Conservation (phyloP, 2,888 invertebrate species). For the Chelonus formosanus region DNA sequence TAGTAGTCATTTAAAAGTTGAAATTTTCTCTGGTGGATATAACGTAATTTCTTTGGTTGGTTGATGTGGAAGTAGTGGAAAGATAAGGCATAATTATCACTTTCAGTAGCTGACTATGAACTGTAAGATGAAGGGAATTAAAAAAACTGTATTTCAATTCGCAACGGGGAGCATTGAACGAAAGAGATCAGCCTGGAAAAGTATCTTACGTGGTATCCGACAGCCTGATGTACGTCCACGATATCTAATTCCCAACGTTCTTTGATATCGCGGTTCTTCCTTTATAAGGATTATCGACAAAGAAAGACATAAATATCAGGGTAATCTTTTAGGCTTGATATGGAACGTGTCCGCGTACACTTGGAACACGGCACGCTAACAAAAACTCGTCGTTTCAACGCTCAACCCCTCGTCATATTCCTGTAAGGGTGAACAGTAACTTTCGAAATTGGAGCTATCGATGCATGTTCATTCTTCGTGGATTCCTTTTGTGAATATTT, state of each 20-base stretch:
- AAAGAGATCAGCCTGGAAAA: slow-evolving; percentile 49
- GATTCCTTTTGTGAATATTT: neutral
- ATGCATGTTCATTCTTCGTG: neutral
- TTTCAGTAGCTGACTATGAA: slow-evolving; percentile 1
- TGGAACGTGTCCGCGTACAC: slow-evolving; percentile 25
- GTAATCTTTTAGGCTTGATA: slow-evolving; percentile 38
- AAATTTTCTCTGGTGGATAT: too few species aligned
- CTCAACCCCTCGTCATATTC: neutral
- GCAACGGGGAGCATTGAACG: slow-evolving; percentile 44
- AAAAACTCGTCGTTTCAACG: slow-evolving; percentile 17
- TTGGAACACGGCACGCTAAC: slow-evolving; percentile 13
- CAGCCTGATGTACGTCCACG: slow-evolving; percentile 38
- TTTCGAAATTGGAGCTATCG: neutral
- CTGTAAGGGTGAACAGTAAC: neutral
- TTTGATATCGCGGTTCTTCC: slow-evolving; percentile 45
- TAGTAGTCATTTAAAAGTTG: too few species aligned
- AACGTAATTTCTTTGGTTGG: too few species aligned
- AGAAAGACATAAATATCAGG: slow-evolving; percentile 57
- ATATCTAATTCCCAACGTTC: slow-evolving; percentile 52
- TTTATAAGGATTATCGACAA: slow-evolving; percentile 44
- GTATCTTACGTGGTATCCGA: slow-evolving; percentile 43
- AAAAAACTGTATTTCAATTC: slow-evolving; percentile 53
- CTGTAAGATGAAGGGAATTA: slow-evolving; percentile 42
- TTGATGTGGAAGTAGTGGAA: neutral
- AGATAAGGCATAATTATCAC: slow-evolving; percentile 36